Evolutionary conservation across 1,140 invertebrate species (phyloP), one percentile per base, ranked within the genome.

Genomic region (Drosophila jambulina): DNA sequence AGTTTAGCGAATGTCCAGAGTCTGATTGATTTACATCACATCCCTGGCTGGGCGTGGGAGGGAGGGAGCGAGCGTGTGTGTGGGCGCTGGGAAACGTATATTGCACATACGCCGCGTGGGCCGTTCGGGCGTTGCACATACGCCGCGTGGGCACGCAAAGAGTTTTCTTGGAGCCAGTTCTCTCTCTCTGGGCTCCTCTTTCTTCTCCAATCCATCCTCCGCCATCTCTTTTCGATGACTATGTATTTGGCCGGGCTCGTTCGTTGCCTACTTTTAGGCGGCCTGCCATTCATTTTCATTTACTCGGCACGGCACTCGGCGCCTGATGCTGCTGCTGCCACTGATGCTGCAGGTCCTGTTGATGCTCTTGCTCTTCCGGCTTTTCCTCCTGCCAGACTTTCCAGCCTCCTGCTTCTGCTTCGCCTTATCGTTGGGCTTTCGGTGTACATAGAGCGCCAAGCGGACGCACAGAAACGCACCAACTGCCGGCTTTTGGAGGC

Each of bases 271-370:
- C 80, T 87, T 87, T 87, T 80, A 84, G 85, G 84, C 84, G 79
- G 56, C 53, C 63, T 72, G 77, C 84, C 84, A 87, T 88, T 83
- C 84, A 88, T 87, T 87, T 80, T 83, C 83, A 87, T 87, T 87
- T 87, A 76, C 83, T 81, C 81, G 53, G 67, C 76, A 80, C 79
- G 45, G 67, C 76, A 84, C 79, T 72, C 75, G 49, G 71, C 60
- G 71, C 43, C 54, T 76, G 34, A 15, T 59, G 38, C 42, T 53
- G 48, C 49, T 64, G 19, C 67, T 70, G 29, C 43, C 40, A 51
- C 67, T 53, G 29, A 34, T 54, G 51, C 3, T 56, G 53, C 53
- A 56, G 34, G 53, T 56, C 25, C 51, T 40, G n/a, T 23, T 34
- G 25, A 34, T 51, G 38, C 43, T 62, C 56, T 40, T 75, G 23